A percentile compares a stretch with the other conserved stretches of the same genome.
phyloP scores from a whole-genome alignment of 1,140 invertebrate species.

The Drosophila nannoptera region DNA sequence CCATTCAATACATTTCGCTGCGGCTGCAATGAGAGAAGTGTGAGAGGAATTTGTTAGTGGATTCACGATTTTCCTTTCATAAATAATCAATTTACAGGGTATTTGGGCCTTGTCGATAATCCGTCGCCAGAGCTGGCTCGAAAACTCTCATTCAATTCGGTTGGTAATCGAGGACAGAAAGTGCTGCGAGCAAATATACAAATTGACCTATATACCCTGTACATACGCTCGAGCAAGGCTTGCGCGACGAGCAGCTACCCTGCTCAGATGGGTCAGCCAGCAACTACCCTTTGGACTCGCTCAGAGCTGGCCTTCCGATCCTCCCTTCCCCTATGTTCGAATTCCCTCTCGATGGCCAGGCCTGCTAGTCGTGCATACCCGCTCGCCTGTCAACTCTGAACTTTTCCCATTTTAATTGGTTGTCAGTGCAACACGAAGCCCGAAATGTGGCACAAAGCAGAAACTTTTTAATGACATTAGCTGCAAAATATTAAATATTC shows the following conservation, averaged over 20 bases:
- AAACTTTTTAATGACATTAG: constrained; percentile 74
- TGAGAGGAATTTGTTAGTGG: background rate
- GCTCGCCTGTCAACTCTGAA: constrained; percentile 29
- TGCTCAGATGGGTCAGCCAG: too few species aligned
- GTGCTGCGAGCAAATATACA: background rate
- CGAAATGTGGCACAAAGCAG: constrained; percentile 57
- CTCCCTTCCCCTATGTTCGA: too few species aligned
- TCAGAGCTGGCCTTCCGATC: too few species aligned
- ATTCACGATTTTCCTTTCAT: background rate
- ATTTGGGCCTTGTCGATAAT: too few species aligned
- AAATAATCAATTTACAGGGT: too few species aligned
- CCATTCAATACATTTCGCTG: constrained; percentile 20
- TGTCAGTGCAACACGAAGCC: constrained; percentile 28
- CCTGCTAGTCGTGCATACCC: too few species aligned
- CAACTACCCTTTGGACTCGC: background rate
- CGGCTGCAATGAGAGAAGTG: constrained; percentile 7
- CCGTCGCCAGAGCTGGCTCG: too few species aligned
- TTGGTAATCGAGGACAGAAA: background rate
- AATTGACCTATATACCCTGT: too few species aligned
- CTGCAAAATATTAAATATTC: constrained; percentile 61
- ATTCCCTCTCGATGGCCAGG: too few species aligned
- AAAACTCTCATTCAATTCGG: background rate
- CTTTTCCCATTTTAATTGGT: constrained; percentile 64
- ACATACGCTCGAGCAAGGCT: too few species aligned
- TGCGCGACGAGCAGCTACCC: too few species aligned